Conservation (phyloP, 2,888 invertebrate species). For the Lochmaea crataegi region DNA sequence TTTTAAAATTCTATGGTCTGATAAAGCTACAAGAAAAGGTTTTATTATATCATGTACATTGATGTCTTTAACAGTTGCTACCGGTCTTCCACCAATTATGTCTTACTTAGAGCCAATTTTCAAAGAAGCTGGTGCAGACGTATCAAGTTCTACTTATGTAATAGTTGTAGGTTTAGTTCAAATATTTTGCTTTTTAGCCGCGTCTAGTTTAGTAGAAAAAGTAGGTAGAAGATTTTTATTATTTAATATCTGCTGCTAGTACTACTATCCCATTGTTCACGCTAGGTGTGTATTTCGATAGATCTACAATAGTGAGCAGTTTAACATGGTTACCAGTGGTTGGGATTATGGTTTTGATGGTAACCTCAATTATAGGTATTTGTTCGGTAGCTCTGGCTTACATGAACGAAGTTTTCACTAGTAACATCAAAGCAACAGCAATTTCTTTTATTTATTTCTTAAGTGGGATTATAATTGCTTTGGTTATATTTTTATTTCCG, state of each 20-base stretch:
- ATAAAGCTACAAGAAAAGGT: conserved; percentile 62
- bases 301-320: conserved; percentile 47
- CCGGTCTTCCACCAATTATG: conserved; percentile 26
- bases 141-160: conserved; percentile 1
- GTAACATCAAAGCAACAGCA: conserved; percentile 21
- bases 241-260: conserved; percentile 12
- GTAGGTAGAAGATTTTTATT: conserved; percentile 28
- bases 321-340: conserved; percentile 27
- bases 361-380: conserved; percentile 18
- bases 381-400: conserved; percentile 13
- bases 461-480: not conserved
- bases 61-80: not conserved
- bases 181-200: conserved; percentile 12
- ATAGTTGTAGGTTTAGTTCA: conserved; percentile 16
- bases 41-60: conserved; percentile 69
- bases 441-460: conserved; percentile 16
- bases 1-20: conserved; percentile 28
- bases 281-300: conserved; percentile 27
- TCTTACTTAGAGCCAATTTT: conserved; percentile 21
- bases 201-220: conserved; percentile 26
- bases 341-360: conserved; percentile 13
- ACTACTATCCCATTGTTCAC: conserved; percentile 16
- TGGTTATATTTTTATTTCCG: conserved; percentile 47
- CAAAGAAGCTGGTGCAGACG: conserved; percentile 15
- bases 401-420: conserved; percentile 26